Evolutionary conservation across 1,140 invertebrate species (phyloP), one percentile per base, ranked within the genome.

Genomic region (Pararge aegeria): DNA sequence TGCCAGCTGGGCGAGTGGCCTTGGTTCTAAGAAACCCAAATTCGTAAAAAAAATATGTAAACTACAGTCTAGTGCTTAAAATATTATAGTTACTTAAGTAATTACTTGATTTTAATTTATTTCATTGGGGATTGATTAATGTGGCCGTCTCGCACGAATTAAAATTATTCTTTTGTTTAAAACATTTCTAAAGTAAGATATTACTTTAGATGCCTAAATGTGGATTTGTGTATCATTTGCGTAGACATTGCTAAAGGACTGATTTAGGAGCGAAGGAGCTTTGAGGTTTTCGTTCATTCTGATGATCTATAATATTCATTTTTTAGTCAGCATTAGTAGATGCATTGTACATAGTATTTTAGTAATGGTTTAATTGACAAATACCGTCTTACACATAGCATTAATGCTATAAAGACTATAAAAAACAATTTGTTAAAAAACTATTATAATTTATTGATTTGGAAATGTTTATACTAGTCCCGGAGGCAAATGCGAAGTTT

Each of bases 1-100:
- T 98, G 55, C 95, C 95, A 53, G 93, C 96, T 68, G 97, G 97
- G 24, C 92, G 93, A 76, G 94, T 96, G 38, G 92, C 83, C 20
- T 75, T 91, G 54, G 74, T 89, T 53, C 75, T 89, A 34, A 77
- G 70, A 67, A 89, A 89, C 63, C 83, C 84, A 52, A 40, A 55
- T 51, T 21, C 13, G 15, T 46, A 20, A 21, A 46, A 21, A 46
- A 21, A 18, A 9, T 2, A 44, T 46, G 5, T 21, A 46, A 46
- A 46, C 42, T 3, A 10, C 5, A 21, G 19, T 21, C 15, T 7
- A 44, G 19, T 19, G 12, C 19, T 51, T 51, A 3, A 6, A 6
- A 34, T 10, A 34, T 34, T 24, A 7, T 12, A 1, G 9, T 12
- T 34, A 1, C 30, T 15, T 15, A 16, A 5, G 0, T 18, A 0